Conservation (phyloP, 2,797 vertebrate species). For the Chelmon rostratus region DNA sequence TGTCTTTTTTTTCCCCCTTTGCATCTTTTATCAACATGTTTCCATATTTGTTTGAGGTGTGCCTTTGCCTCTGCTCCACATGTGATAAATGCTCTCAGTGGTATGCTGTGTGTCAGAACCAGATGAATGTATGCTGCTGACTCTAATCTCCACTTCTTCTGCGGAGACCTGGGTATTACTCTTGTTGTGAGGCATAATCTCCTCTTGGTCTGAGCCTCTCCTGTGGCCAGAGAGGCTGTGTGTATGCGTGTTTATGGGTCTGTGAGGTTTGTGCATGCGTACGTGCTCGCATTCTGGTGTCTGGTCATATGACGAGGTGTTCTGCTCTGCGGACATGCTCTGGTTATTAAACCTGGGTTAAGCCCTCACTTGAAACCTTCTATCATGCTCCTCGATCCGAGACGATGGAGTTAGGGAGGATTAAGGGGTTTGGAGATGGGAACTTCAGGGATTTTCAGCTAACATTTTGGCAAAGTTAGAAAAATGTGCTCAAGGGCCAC, state of each 20-base stretch:
- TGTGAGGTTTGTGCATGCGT: conserved; percentile 29
- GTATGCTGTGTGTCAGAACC: conserved; percentile 67
- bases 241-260: conserved; percentile 38
- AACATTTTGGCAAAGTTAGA: conserved; percentile 68
- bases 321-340: conserved; percentile 75
- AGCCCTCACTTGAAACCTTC: conserved; percentile 80
- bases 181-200: conserved; percentile 77
- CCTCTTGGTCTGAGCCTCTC: conserved; percentile 69
- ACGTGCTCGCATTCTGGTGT: conserved; percentile 50
- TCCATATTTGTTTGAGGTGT: conserved; percentile 44
- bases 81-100: conserved; percentile 66
- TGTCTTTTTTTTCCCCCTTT: conserved; percentile 19
- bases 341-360: conserved; percentile 83
- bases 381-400: conserved; percentile 77
- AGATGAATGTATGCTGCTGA: conserved; percentile 72
- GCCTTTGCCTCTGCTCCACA: conserved; percentile 51
- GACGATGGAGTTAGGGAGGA: conserved; percentile 72
- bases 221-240: conserved; percentile 49
- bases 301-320: conserved; percentile 79
- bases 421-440: conserved; percentile 77
- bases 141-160: conserved; percentile 77
- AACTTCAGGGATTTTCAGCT: conserved; percentile 71
- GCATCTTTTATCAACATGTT: conserved; percentile 45
- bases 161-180: conserved; percentile 76
- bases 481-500: conserved; percentile 53